phyloP scores from a whole-genome alignment of 2,888 invertebrate genomes.

The Cynaeus angustus region DNA sequence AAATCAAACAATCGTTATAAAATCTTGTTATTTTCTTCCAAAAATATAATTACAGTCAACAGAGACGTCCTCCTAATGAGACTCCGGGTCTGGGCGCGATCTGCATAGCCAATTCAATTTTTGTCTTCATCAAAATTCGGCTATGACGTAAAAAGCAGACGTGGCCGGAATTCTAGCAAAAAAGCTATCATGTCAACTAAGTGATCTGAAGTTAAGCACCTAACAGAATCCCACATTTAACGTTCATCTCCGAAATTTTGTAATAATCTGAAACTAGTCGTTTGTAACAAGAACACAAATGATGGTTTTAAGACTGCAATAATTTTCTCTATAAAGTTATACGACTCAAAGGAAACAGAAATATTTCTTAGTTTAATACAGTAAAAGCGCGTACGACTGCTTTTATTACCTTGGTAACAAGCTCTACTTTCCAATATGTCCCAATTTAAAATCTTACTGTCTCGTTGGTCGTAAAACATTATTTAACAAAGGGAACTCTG shows the following conservation, averaged over 20 bases:
- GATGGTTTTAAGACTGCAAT: not conserved
- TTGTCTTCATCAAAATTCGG: constrained; percentile 35
- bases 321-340: constrained; percentile 16
- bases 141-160: constrained; percentile 30
- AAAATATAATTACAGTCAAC: constrained; percentile 28
- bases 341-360: constrained; percentile 32
- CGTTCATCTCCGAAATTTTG: too few species aligned
- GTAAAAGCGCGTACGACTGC: constrained; percentile 26
- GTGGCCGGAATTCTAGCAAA: constrained; percentile 19
- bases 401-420: constrained; percentile 18
- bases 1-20: too few species aligned
- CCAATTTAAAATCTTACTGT: constrained; percentile 19
- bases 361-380: constrained; percentile 24
- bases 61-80: constrained; percentile 23
- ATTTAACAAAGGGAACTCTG: constrained; percentile 9
- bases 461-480: not conserved
- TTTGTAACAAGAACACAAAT: too few species aligned
- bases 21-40: not conserved
- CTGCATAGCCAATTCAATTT: constrained; percentile 37
- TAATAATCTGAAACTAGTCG: too few species aligned
- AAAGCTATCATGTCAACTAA: constrained; percentile 17
- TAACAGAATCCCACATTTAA: not conserved
- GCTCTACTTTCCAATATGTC: constrained; percentile 21
- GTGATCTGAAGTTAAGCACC: not conserved
- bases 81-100: constrained; percentile 23